Conservation (phyloP, 2,888 invertebrate species). For the Pristionchus mayeri region DNA sequence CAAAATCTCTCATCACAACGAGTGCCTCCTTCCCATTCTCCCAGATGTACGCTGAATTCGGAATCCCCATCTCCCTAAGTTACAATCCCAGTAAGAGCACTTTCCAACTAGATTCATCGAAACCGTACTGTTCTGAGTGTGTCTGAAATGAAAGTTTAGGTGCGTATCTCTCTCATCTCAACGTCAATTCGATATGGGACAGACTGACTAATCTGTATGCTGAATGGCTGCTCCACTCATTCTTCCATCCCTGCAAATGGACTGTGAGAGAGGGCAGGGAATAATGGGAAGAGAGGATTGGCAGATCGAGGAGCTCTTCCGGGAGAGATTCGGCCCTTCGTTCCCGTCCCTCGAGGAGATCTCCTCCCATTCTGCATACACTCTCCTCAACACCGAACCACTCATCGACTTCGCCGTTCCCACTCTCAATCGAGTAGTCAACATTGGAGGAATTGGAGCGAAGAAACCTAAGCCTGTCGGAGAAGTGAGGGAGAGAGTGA, state of each 20-base stretch:
- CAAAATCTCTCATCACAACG: background rate
- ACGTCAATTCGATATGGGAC: background rate
- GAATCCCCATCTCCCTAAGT: conserved; percentile 34
- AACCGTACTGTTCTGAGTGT: too few relatives aligned
- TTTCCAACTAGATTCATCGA: background rate
- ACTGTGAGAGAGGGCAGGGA: background rate
- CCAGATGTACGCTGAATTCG: conserved; percentile 22
- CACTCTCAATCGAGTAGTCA: conserved; percentile 6
- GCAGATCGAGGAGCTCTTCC: conserved; percentile 24
- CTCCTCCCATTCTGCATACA: conserved; percentile 12
- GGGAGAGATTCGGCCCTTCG: conserved; percentile 8
- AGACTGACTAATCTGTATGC: background rate
- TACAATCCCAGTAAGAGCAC: conserved; percentile 23
- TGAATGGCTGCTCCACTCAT: conserved; percentile 1
- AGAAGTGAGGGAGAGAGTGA: background rate
- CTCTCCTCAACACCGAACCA: conserved; percentile 18
- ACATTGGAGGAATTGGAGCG: conserved; percentile 41
- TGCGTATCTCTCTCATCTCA: background rate
- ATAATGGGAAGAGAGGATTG: too few relatives aligned
- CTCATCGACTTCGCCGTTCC: conserved; percentile 24
- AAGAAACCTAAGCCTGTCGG: background rate
- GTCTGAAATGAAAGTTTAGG: background rate
- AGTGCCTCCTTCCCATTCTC: conserved; percentile 4
- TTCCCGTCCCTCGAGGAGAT: conserved; percentile 4
- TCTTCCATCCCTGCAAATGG: conserved; percentile 33